phyloP scores from a whole-genome alignment of 2,797 vertebrate species.

The Cossypha niveicapilla region DNA sequence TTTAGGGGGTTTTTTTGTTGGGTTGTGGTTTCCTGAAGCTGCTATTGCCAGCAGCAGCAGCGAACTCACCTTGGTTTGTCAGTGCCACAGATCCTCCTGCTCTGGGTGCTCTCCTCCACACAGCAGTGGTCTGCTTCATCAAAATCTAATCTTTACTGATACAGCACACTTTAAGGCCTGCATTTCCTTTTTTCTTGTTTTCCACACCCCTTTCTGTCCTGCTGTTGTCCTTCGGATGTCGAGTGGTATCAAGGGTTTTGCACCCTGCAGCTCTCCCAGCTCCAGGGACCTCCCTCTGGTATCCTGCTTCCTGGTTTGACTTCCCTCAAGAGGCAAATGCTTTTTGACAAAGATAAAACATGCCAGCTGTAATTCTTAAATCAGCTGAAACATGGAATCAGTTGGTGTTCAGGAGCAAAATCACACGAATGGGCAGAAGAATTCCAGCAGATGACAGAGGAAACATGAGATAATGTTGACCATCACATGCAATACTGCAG shows the following conservation, averaged over 20 bases:
- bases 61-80: fast-evolving
- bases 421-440: background rate
- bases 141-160: background rate
- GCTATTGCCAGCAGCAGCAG: background rate
- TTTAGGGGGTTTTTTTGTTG: background rate
- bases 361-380: background rate
- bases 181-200: background rate
- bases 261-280: background rate
- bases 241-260: background rate
- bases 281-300: background rate
- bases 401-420: background rate
- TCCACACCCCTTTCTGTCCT: background rate
- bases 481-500: background rate
- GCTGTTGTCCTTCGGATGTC: background rate
- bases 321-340: background rate
- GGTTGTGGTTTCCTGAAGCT: background rate
- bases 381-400: background rate
- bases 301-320: background rate
- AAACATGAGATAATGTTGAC: background rate
- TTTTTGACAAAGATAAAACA: background rate
- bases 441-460: background rate
- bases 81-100: background rate
- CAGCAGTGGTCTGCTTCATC: background rate
- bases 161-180: background rate
- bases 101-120: background rate